A percentile compares a stretch with the other conserved stretches of the same genome.
Conservation (phyloP, 37 sponge, comb jelly and placozoan species). For the Chondrosia reniformis region DNA sequence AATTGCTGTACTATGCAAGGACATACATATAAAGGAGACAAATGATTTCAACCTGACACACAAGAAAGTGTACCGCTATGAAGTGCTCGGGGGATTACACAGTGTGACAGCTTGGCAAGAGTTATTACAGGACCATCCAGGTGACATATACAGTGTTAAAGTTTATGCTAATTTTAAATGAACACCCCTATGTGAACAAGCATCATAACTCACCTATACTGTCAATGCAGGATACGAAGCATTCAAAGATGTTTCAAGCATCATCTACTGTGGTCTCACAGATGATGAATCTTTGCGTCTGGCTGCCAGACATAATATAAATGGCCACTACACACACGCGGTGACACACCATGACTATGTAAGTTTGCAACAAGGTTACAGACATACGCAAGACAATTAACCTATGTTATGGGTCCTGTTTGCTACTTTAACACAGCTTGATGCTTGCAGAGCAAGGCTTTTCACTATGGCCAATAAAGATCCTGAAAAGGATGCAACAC, state of each 20-base stretch:
- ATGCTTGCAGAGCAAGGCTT: not conserved
- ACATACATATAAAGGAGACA: not conserved
- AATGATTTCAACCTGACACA: not conserved
- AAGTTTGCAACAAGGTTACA: not conserved
- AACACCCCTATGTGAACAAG: no score
- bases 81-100: not conserved
- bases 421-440: no score
- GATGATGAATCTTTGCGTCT: not conserved
- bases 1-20: not conserved
- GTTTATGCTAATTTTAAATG: no score
- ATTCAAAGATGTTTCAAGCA: not conserved
- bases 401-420: no score
- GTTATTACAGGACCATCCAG: not conserved
- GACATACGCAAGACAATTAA: not conserved
- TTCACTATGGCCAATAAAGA: not conserved
- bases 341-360: not conserved
- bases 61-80: slow-evolving; percentile 3
- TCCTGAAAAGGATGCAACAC: not conserved
- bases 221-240: no score
- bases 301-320: not conserved
- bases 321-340: not conserved
- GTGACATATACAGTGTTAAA: no score
- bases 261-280: slow-evolving; percentile 5
- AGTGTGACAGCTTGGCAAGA: not conserved
- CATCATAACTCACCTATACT: no score